Conservation (phyloP, 2,113 vertebrate species). For the Syrmaticus mikado region DNA sequence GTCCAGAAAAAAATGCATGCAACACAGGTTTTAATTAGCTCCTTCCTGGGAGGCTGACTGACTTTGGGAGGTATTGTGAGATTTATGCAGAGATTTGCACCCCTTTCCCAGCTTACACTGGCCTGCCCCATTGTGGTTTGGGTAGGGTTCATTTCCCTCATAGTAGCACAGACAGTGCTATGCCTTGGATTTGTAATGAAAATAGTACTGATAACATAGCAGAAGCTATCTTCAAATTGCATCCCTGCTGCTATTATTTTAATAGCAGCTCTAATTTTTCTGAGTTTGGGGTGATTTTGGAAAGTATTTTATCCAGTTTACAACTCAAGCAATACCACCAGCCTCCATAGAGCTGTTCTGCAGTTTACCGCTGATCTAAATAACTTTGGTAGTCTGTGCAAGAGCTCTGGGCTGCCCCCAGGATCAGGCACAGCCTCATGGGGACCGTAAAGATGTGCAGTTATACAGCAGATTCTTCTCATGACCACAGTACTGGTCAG, state of each 20-base stretch:
- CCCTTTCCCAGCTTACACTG: neutral
- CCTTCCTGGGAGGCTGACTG: neutral
- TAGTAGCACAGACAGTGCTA: neutral
- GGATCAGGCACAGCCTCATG: neutral
- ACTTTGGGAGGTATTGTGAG: neutral
- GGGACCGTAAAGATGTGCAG: rapidly evolving
- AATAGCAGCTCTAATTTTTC: neutral
- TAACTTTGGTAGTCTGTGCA: neutral
- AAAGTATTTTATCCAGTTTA: neutral
- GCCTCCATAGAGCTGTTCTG: neutral
- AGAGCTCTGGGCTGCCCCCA: neutral
- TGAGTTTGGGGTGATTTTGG: neutral
- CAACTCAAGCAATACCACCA: neutral
- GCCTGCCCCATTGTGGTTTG: neutral
- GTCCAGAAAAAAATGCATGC: neutral
- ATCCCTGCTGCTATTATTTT: neutral
- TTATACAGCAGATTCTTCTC: neutral
- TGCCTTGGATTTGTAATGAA: neutral
- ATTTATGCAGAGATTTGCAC: neutral
- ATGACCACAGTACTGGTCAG: neutral
- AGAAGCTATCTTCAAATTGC: neutral
- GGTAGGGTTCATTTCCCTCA: neutral
- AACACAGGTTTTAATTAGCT: neutral
- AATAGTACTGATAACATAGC: neutral
- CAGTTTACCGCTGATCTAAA: neutral